Base-by-base conservation (phyloP, 2,888 invertebrate genomes). In the Vesta saturnalis region DNA sequence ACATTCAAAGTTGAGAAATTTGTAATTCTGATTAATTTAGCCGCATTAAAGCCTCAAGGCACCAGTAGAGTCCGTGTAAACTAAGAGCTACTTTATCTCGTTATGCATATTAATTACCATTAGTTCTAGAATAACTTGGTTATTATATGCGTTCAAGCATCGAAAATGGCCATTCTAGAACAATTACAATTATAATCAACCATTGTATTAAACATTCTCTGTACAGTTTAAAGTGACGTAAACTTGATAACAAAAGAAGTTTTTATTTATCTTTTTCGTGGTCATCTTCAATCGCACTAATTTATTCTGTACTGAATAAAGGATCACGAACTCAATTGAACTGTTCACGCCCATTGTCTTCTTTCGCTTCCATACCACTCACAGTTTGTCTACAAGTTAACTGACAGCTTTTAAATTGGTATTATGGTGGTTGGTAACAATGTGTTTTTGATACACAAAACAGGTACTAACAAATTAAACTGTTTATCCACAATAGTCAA, bases 1-100 rank as follows among this genome's bases (percentile, higher is more conserved):
- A 62, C 57, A 59, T 68, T 64, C 59, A 55, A 64, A 69, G 64
- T 69, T 64, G 54, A 60, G 39, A 65, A 73, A 74, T 75, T 74
- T 73, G 75, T 74, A 75, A 75, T 75, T 74, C 75, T 74, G 75
- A 75, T 74, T 75, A 75, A 75, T 74, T 73, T 71, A 57, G 60
- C 73, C 73, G 66, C 75, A 71, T 71, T 72, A 66, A 69, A 68
- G 60, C 68, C 68, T 64, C 64, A 15, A 64, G 68, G 60, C 60
- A 60, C 60, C 57, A 68, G 64, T 64, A 63, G 68, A 68, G 43
- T 68, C 64, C 57, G 49, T 60, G 64, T 68, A 68, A 68, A 68
- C 68, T 64, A 64, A 68, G 60, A 68, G 68, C 64, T 68, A 67
- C 70, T 67, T 65, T 69, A 69, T 70, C 70, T 72, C 60, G 69